Evolutionary conservation across 2,888 invertebrate species (phyloP).

Genomic region (Chymomyza fuscimana): DNA sequence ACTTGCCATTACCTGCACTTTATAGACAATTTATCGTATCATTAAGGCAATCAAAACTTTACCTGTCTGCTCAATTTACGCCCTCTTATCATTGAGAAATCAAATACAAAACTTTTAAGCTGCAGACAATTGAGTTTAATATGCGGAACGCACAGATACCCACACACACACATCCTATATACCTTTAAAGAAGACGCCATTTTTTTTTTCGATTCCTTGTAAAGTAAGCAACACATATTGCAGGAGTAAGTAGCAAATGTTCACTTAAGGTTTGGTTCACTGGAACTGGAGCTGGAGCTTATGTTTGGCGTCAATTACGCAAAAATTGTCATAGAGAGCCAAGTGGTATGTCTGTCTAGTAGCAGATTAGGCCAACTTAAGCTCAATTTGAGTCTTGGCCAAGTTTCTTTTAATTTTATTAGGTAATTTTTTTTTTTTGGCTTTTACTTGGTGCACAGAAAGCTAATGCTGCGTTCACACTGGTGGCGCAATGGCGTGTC

Average conservation of each 20-base stretch:
- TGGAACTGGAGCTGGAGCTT: constrained; percentile 17
- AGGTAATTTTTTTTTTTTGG: background rate
- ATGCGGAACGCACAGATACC: constrained; percentile 31
- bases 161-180: background rate
- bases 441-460: background rate
- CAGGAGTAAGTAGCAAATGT: constrained; percentile 3
- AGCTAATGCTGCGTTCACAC: background rate
- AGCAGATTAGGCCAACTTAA: constrained; percentile 50
- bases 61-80: constrained; percentile 67
- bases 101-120: constrained; percentile 72
- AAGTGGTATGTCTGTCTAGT: constrained; percentile 44
- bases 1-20: constrained; percentile 14
- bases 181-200: constrained; percentile 4
- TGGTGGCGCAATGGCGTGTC: background rate
- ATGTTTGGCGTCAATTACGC: constrained; percentile 27
- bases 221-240: constrained; percentile 40
- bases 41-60: constrained; percentile 68
- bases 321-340: constrained; percentile 10
- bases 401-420: background rate
- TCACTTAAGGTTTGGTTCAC: background rate
- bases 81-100: constrained; percentile 64
- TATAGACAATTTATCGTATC: constrained; percentile 63
- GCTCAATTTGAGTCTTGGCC: constrained; percentile 44
- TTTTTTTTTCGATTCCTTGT: background rate
- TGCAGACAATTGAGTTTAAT: constrained; percentile 68